Conservation (phyloP, 2,888 invertebrate species). For the Lacanobia wlatinum region DNA sequence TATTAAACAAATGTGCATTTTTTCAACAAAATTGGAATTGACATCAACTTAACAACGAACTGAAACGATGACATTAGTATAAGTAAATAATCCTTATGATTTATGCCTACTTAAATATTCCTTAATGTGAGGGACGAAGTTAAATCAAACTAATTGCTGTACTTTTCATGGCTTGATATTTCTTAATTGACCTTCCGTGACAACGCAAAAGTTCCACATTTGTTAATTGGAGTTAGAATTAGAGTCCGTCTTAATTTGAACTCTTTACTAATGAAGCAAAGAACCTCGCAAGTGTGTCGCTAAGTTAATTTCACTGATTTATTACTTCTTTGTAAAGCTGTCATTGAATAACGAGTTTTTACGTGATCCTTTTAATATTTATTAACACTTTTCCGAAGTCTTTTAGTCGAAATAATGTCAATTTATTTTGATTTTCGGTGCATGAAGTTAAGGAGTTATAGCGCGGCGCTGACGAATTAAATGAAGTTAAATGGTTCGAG, state of each 20-base stretch:
- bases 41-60: not conserved
- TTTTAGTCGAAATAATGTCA: not conserved
- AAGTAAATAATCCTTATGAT: constrained; percentile 28
- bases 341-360: constrained; percentile 33
- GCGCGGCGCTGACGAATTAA: constrained; percentile 3
- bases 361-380: constrained; percentile 41
- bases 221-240: constrained; percentile 80
- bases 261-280: constrained; percentile 64
- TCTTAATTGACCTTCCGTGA: constrained; percentile 79
- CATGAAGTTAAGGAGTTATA: not conserved
- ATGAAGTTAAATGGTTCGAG: constrained; percentile 18
- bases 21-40: not conserved
- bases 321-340: constrained; percentile 53
- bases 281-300: constrained; percentile 59
- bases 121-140: constrained; percentile 59
- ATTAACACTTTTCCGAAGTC: constrained; percentile 27
- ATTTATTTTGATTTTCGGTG: constrained; percentile 10
- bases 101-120: constrained; percentile 42
- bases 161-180: constrained; percentile 73
- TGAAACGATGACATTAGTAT: not conserved
- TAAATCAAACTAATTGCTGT: constrained; percentile 76
- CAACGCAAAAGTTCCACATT: constrained; percentile 78
- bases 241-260: constrained; percentile 68
- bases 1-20: not conserved
- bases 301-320: constrained; percentile 56